A percentile compares a stretch with the other conserved stretches of the same genome.
Conservation (phyloP, 2,888 invertebrate species). For the Anagyrus pseudococci region DNA sequence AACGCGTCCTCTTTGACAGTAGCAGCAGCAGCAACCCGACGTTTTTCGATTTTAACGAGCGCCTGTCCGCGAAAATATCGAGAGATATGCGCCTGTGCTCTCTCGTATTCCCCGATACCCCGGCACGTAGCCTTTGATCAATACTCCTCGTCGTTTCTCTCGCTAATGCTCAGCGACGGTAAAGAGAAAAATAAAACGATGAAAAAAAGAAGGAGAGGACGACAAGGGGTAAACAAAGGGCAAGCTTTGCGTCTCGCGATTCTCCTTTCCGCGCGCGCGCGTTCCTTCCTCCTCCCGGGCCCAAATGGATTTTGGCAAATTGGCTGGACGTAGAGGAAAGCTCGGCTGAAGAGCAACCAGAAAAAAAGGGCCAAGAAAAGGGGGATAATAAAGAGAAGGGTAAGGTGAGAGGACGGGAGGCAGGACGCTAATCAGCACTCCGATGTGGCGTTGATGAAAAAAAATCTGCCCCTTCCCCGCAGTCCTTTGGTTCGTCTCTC, state of each 20-base stretch:
- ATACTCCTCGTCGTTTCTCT: conserved; percentile 3
- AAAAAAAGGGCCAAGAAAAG: background rate
- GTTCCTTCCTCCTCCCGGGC: too few relatives aligned
- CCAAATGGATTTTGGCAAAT: conserved; percentile 25
- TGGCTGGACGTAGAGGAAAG: conserved; percentile 11
- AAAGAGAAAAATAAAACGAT: too few relatives aligned
- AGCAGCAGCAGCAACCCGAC: background rate
- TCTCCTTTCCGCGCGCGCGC: background rate
- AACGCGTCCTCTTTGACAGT: conserved; percentile 18
- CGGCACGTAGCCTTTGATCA: conserved; percentile 5
- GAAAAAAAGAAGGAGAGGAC: background rate
- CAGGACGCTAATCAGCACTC: conserved; percentile 30
- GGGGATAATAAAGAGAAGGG: too few relatives aligned
- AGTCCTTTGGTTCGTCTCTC: background rate
- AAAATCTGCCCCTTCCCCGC: conserved; percentile 7
- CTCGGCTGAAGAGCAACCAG: background rate
- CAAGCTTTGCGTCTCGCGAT: background rate
- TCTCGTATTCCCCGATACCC: conserved; percentile 8
- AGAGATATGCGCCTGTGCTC: background rate
- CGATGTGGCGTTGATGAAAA: conserved; percentile 30
- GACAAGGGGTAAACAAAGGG: background rate
- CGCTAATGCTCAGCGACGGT: background rate
- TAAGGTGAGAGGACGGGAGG: conserved; percentile 1
- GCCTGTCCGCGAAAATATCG: conserved; percentile 11
- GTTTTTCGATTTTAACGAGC: conserved; percentile 25